Evolutionary conservation across 1,140 invertebrate species (phyloP), one percentile per base, ranked within the genome.

Genomic region (Bicyclus anynana): DNA sequence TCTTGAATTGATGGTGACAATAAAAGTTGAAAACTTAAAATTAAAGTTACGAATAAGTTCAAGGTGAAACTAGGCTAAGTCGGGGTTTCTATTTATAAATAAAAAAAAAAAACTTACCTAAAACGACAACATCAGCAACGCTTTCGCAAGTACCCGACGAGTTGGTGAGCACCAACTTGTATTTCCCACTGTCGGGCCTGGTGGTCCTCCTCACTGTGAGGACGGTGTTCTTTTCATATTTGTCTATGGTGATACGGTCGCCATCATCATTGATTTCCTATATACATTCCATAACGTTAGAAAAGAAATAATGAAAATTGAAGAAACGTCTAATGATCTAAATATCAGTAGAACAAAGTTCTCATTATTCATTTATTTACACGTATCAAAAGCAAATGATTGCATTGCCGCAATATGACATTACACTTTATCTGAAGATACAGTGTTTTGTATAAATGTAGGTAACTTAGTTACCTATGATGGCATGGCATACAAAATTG

Each of bases 161-260:
- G 80, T 98, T 98, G 7, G 92, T 95, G 16, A 98, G 84, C 4
- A 94, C 90, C 23, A 98, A 84, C 74, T 94, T 96, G 77, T 98
- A 98, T 87, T 95, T 96, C 55, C 97, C 97, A 72, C 96, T 96
- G 88, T 99, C 97, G 12, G 91, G 89, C 50, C 98, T 91, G 0
- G 95, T 93, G 33, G 95, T 93, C 78, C 95, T 95, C 48, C 96
- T 93, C 1, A 98, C 94, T 0, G 96, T 98, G 0, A 99, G 83
- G 2, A 98, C 95, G 0, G 97, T 97, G 74, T 98, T 98, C 44
- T 92, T 91, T 71, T 97, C 96, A 65, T 97, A 96, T 81, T 96
- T 95, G 62, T 98, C 97, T 60, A 98, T 94, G 21, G 94, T 97
- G 35, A 96, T 92, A 71, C 89, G 90, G 37, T 91, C 90, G 49